Evolutionary conservation across 2,888 invertebrate genomes (phyloP), one percentile per base, ranked within the genome.

Genomic region (Tupiocoris notatus): DNA sequence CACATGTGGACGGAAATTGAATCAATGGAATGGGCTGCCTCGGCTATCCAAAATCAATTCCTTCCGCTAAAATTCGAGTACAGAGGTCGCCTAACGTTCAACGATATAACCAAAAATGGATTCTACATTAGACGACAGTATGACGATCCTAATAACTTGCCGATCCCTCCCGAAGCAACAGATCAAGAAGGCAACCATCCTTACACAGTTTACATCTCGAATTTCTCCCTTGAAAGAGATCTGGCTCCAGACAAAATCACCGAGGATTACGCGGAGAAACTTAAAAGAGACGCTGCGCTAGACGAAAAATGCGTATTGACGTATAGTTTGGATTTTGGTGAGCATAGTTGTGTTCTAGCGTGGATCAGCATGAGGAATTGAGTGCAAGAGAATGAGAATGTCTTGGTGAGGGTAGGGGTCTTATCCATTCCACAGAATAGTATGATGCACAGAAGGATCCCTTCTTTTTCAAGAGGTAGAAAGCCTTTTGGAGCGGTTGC

Each of bases 1-100:
- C 21, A 25, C 16, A 66, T 67, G 67, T 76, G 76, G 76, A 54
- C 61, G 12, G 67, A 76, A 6, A 12, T 25, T 18, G 64, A 66
- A 21, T 20, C 66, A 1, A 76, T 68, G 67, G 67, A 76, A 59
- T 66, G 67, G 67, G 76, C 67, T 1, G 76, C 67, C 21, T 20
- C 39, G 1, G 58, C 66, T 18, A 25, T 76, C 18, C 67, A 76
- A 59, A 64, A 76, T 18, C 23, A 58, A 2, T 76, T 67, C 78
- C 86, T 89, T 0, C 88, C 90, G 0, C 86, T 88, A 24, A 90
- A 90, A 82, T 87, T 90, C 75, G 88, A 88, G 0, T 87, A 89
- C 80, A 88, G 87, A 0, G 89, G 89, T 2, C 85, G 86, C 1
- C 82, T 91, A 25, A 87, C 88, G 1, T 85, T 90, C 56, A 88